Evolutionary conservation across 2,888 invertebrate species (phyloP).

Genomic region (Elaeidobius kamerunicus): DNA sequence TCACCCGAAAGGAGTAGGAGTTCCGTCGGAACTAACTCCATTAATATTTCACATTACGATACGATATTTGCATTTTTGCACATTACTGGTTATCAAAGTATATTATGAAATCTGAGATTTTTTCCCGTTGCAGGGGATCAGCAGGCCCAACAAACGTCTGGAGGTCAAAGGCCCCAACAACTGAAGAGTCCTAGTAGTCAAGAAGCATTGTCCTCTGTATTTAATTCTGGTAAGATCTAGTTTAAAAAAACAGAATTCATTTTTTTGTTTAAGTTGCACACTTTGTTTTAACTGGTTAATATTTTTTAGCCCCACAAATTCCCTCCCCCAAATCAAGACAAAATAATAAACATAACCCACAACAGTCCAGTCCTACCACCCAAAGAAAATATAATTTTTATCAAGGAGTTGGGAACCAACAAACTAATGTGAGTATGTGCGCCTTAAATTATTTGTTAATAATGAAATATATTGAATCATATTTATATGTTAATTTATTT

Average conservation of each 20-base stretch:
- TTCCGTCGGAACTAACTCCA: too few species aligned
- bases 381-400: constrained; percentile 57
- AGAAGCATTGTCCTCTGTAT: constrained; percentile 56
- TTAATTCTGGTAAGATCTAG: constrained; percentile 52
- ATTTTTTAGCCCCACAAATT: constrained; percentile 52
- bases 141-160: constrained; percentile 20
- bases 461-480: neutral
- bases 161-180: constrained; percentile 49
- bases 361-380: constrained; percentile 55
- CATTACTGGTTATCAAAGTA: too few species aligned
- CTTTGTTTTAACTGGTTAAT: neutral
- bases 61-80: neutral
- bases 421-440: constrained; percentile 44
- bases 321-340: constrained; percentile 58
- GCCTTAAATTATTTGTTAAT: constrained; percentile 21
- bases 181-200: constrained; percentile 56
- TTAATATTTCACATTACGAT: too few species aligned
- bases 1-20: too few species aligned
- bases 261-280: too few species aligned
- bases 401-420: constrained; percentile 53
- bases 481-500: neutral
- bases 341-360: constrained; percentile 55
- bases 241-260: neutral
- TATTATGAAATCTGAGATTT: constrained; percentile 18
- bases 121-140: constrained; percentile 27